Conservation (phyloP, 2,113 vertebrate genomes). For the Microcebus lehilahytsara region DNA sequence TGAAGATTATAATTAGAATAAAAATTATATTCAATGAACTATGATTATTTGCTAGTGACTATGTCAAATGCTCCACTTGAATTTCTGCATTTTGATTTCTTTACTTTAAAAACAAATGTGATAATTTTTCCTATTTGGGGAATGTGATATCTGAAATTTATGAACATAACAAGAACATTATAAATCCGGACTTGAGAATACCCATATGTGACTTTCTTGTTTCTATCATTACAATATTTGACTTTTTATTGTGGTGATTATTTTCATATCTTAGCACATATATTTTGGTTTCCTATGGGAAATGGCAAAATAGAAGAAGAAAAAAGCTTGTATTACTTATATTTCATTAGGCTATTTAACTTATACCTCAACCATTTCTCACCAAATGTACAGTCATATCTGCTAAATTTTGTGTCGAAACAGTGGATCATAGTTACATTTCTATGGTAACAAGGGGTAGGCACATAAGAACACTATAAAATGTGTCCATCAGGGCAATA, state of each 20-base stretch:
- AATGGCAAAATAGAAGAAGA: not conserved
- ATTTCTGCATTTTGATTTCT: not conserved
- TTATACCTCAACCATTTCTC: not conserved
- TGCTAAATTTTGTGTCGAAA: not conserved
- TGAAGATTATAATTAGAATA: not conserved
- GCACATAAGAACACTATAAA: not conserved
- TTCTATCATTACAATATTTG: not conserved
- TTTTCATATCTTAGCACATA: not conserved
- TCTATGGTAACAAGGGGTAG: not conserved
- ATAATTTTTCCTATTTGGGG: not conserved
- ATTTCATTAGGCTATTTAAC: not conserved
- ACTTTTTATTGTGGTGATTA: not conserved
- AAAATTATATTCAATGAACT: not conserved
- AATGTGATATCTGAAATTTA: not conserved
- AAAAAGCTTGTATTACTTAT: not conserved
- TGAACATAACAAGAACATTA: not conserved
- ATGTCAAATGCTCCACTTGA: not conserved
- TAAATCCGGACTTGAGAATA: not conserved
- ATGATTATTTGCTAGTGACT: not conserved
- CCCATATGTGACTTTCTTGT: not conserved
- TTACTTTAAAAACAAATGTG: not conserved
- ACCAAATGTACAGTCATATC: not conserved
- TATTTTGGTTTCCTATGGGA: not conserved
- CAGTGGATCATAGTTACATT: not conserved
- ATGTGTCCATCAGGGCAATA: not conserved